Evolutionary conservation across 2,113 vertebrate species (phyloP).

Genomic region (Lycocorax pyrrhopterus): DNA sequence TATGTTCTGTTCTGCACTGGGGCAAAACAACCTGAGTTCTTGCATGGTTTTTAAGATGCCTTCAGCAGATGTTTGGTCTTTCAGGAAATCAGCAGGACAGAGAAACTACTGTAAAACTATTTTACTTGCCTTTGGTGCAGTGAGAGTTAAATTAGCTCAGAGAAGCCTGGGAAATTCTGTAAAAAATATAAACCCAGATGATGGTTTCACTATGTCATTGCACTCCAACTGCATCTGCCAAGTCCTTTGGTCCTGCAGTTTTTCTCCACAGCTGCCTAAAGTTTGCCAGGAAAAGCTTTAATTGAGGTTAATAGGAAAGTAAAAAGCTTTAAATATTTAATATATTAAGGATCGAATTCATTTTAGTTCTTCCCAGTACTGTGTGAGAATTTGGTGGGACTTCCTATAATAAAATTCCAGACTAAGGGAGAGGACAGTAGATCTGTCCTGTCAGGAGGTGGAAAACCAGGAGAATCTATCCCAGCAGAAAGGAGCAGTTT

Average conservation of each 20-base stretch:
- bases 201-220: background rate
- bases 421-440: background rate
- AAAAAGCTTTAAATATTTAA: background rate
- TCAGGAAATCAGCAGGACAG: background rate
- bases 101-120: background rate
- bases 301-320: background rate
- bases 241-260: background rate
- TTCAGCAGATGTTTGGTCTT: background rate
- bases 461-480: background rate
- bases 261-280: background rate
- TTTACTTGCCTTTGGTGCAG: background rate
- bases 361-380: background rate
- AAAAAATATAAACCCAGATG: background rate
- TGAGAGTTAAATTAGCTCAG: background rate
- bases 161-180: background rate
- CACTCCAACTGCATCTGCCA: background rate
- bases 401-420: background rate
- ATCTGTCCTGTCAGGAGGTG: accelerated
- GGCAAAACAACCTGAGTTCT: background rate
- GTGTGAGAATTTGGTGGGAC: background rate
- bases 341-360: background rate
- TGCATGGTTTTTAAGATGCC: background rate
- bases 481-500: background rate
- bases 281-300: background rate
- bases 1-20: background rate